Conservation (phyloP, 2,888 invertebrate species). For the Taenaris catops region DNA sequence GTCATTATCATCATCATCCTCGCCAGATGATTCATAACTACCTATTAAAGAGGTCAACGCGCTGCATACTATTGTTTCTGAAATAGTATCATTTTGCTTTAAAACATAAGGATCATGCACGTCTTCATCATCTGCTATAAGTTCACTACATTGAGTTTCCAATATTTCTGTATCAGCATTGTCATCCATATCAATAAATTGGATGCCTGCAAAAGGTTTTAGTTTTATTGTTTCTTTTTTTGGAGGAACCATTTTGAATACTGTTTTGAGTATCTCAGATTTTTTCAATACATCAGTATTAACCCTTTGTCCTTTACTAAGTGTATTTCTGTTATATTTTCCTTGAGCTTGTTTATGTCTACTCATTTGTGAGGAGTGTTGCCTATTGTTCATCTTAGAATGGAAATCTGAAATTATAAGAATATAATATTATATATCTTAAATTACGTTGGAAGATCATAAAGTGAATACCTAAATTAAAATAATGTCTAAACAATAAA, state of each 20-base stretch:
- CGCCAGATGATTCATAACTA: constrained; percentile 78
- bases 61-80: constrained; percentile 59
- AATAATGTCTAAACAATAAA: too few relatives aligned
- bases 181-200: constrained; percentile 42
- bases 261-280: constrained; percentile 13
- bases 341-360: constrained; percentile 34
- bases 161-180: constrained; percentile 32
- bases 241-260: constrained; percentile 30
- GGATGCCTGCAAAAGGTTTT: constrained; percentile 70
- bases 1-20: constrained; percentile 46
- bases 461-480: too few relatives aligned
- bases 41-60: constrained; percentile 78
- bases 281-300: constrained; percentile 8
- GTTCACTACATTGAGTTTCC: constrained; percentile 27
- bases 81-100: constrained; percentile 11
- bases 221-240: constrained; percentile 46
- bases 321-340: constrained; percentile 27
- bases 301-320: constrained; percentile 12
- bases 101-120: constrained; percentile 11
- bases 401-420: constrained; percentile 31
- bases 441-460: background rate
- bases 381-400: constrained; percentile 28
- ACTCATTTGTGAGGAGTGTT: constrained; percentile 1
- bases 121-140: constrained; percentile 60
- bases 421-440: background rate